Evolutionary conservation across 1,140 invertebrate genomes (phyloP).

Genomic region (Pinna nobilis): DNA sequence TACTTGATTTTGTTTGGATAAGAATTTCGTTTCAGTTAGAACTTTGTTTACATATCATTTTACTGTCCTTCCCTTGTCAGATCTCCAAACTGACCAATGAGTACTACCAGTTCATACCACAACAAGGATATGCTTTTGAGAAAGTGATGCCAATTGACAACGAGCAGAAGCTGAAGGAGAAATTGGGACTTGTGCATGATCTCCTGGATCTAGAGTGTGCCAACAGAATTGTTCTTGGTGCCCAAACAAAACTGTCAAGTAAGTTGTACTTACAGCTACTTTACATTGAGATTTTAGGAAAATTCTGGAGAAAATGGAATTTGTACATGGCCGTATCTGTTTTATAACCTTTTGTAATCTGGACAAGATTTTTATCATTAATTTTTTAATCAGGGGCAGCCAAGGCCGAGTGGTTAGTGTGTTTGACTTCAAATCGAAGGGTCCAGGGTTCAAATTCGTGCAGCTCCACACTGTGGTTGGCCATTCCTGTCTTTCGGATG

Average conservation of each 20-base stretch:
- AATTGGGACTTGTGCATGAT: slow-evolving; percentile 67
- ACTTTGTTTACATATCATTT: neutral
- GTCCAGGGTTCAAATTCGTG: too few species aligned
- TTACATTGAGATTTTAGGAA: neutral
- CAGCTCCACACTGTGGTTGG: too few species aligned
- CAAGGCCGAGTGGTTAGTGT: too few species aligned
- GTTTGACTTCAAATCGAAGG: too few species aligned
- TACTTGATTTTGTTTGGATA: too few species aligned
- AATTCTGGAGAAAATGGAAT: neutral
- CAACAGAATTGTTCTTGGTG: slow-evolving; percentile 72
- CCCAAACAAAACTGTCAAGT: slow-evolving; percentile 67
- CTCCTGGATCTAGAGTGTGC: slow-evolving; percentile 74
- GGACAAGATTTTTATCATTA: too few species aligned
- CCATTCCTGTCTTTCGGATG: too few species aligned
- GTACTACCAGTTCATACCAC: slow-evolving; percentile 76
- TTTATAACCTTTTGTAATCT: too few species aligned
- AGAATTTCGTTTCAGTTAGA: neutral
- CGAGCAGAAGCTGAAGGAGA: slow-evolving; percentile 60
- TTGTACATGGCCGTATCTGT: too few species aligned
- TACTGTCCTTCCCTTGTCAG: slow-evolving; percentile 47
- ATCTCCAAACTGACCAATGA: slow-evolving; percentile 75
- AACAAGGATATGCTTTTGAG: slow-evolving; percentile 73
- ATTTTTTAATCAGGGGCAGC: slow-evolving; percentile 6
- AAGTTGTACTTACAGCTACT: slow-evolving; percentile 23
- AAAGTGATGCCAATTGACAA: slow-evolving; percentile 71